Base-by-base conservation (phyloP, 2,797 vertebrate genomes). In the Remorina albescens region DNA sequence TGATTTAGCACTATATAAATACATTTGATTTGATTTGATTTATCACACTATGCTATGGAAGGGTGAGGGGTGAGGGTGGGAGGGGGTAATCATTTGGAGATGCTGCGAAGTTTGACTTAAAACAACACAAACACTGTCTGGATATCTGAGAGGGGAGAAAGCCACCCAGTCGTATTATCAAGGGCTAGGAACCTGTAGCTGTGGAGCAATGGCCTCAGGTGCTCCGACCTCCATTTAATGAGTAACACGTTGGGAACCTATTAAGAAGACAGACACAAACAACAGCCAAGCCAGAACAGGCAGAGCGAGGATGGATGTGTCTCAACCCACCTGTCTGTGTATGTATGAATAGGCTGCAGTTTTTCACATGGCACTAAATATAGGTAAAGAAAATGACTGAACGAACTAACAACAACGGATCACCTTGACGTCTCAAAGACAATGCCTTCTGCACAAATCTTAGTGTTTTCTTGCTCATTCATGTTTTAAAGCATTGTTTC, bases 231-330 rank as follows among this genome's bases (percentile, higher is more conserved):
- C 34, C 9, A 2, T 44, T 67, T 80, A 72, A 82, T 76, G 71
- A 67, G 55, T 10, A 84, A 58, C 65, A 69, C 53, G 80, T 67
- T 61, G 34, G 47, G 53, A 88, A 80, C 58, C 80, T 58, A 88
- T 89, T 78, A 89, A 49, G 44, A 71, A 67, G 60, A 65, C 62
- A 72, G 71, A 76, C 53, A 82, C 75, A 71, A 85, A 80, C 67
- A 88, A 80, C 37, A 67, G 42, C 39, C 51, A 49, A 68, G 64
- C 28, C 11, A 60, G 18, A 71, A 56, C 44, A 70, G 32, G 21
- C 67, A 66, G 63, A 69, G 59, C 36, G 53, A 54, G 57, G 50
- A 39, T 28, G 47, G 39, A 63, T 47, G 49, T 58, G 36, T 76
- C 16, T 10, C 15, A 78, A 71, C 30, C 42, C 66, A 60, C 30